phyloP scores from a whole-genome alignment of 2,113 vertebrate genomes.

The Xiphophorus couchianus region DNA sequence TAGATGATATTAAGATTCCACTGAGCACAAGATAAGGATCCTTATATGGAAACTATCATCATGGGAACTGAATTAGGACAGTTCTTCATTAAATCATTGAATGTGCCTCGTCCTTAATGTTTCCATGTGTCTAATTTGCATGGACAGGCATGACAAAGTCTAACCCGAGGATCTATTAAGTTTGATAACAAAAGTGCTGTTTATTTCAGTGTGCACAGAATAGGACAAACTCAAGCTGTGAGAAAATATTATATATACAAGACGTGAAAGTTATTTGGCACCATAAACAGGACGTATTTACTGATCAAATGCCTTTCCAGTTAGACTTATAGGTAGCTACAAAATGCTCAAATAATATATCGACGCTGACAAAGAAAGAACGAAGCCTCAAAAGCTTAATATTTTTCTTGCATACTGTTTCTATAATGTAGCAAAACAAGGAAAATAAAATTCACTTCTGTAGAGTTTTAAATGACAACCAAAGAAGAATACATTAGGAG shows the following conservation, averaged over 20 bases:
- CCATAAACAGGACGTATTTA: neutral
- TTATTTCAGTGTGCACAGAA: neutral
- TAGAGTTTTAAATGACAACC: neutral
- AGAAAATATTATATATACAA: conserved; percentile 3
- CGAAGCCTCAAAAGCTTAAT: neutral
- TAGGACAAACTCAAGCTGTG: neutral
- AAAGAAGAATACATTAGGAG: neutral
- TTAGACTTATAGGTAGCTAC: neutral
- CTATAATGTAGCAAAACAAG: neutral
- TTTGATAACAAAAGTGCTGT: neutral
- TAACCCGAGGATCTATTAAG: neutral
- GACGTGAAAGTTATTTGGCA: conserved; percentile 9
- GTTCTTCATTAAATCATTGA: no score
- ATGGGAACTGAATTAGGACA: no score
- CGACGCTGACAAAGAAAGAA: neutral
- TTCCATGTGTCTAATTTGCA: neutral
- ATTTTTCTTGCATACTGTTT: neutral
- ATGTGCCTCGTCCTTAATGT: neutral
- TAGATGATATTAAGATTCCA: conserved; percentile 1
- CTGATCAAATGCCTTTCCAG: neutral
- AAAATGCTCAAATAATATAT: conserved; percentile 3
- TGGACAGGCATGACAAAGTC: neutral
- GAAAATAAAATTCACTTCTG: conserved; percentile 2
- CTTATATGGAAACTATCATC: no score
- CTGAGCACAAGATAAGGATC: neutral